Evolutionary conservation across 1,140 invertebrate species (phyloP).

Genomic region (Danaus melanippus): DNA sequence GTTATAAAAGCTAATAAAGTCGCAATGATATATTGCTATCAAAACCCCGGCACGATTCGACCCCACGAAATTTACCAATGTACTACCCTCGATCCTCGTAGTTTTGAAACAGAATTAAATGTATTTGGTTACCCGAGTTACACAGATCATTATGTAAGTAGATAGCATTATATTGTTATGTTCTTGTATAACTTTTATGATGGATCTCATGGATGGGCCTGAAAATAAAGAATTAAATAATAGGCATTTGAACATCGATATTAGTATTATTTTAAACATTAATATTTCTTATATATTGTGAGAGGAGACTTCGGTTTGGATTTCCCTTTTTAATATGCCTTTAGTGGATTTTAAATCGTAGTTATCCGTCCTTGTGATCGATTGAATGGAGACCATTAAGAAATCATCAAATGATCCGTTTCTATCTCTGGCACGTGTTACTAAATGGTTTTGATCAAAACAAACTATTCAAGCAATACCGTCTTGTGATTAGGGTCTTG

Average conservation of each 20-base stretch:
- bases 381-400: conserved; percentile 55
- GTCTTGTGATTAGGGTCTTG: too few species aligned
- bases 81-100: conserved; percentile 31
- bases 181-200: too few species aligned
- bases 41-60: conserved; percentile 31
- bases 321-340: too few species aligned
- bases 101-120: conserved; percentile 28
- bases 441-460: conserved; percentile 14
- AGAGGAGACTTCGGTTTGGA: too few species aligned
- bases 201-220: too few species aligned
- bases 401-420: conserved; percentile 53
- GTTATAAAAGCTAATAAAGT: conserved; percentile 49
- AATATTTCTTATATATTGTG: too few species aligned
- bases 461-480: conserved; percentile 8
- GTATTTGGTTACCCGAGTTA: conserved; percentile 35
- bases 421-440: conserved; percentile 38
- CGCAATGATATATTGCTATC: conserved; percentile 48
- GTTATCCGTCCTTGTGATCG: conserved; percentile 19
- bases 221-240: too few species aligned
- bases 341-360: too few species aligned
- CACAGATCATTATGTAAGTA: conserved; percentile 14
- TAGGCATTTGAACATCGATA: too few species aligned
- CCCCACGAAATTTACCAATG: conserved; percentile 34
- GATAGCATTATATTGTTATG: not conserved
- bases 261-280: too few species aligned